These are phyloP conservation scores for Lutraria rhynchaena DNA, from an alignment of 1,140 invertebrate genomes.

Conservation along the genomic window DNA sequence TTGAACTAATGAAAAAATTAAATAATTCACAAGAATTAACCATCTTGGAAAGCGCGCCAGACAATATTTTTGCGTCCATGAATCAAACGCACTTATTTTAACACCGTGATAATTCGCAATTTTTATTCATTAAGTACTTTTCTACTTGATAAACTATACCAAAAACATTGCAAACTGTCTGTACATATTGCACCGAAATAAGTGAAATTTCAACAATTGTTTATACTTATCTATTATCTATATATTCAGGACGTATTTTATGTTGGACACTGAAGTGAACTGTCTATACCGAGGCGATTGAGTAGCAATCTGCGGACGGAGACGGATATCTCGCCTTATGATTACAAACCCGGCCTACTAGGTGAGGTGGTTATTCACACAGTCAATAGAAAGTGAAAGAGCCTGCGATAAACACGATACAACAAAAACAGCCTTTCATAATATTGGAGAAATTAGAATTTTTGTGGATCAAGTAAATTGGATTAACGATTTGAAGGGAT, in stretches of 20 bases:
- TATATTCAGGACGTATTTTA: background rate
- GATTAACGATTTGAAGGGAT: slow-evolving; percentile 38
- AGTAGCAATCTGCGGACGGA: background rate
- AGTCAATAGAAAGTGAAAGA: slow-evolving; percentile 16
- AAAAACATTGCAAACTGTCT: too few species aligned
- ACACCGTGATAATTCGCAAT: too few species aligned
- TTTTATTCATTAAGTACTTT: too few species aligned
- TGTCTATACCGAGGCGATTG: background rate
- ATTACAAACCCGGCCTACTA: too few species aligned
- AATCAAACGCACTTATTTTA: too few species aligned
- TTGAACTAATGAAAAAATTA: too few species aligned
- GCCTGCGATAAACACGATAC: slow-evolving; percentile 6
- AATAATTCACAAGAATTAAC: too few species aligned
- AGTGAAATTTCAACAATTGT: background rate
- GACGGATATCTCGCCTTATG: too few species aligned
- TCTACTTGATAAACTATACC: too few species aligned
- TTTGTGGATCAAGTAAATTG: slow-evolving; percentile 34
- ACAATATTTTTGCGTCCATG: too few species aligned
- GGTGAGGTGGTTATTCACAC: slow-evolving; percentile 12
- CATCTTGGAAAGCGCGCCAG: too few species aligned
- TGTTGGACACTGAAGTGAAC: background rate
- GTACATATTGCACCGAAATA: too few species aligned
- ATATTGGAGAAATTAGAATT: slow-evolving; percentile 22
- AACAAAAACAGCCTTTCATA: background rate
- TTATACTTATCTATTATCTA: background rate